Evolutionary conservation across 2,113 vertebrate genomes (phyloP), one percentile per base, ranked within the genome.

Genomic region (Chamaetylas fuelleborni): DNA sequence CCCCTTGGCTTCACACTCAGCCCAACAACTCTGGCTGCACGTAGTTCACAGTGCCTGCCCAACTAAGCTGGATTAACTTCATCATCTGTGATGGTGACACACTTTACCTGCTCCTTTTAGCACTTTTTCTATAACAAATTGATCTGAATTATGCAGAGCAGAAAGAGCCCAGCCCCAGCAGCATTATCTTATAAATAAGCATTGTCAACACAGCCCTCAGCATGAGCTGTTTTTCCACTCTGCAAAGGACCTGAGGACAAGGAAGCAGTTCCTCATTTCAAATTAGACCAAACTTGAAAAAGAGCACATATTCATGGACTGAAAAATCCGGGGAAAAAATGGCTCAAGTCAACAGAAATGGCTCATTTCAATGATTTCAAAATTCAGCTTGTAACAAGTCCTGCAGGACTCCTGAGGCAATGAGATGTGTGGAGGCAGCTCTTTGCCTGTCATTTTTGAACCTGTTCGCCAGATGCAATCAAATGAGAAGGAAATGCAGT

Each of bases 161-260:
- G 83, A 70, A 92, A 74, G 89, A 81, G 66, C 7, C 54, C 60
- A 96, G 77, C 69, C 81, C 65, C 51, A 36, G 90, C 4, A 74
- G 72, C 60, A 56, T 88, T 94, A 81, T 70, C 86, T 96, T 70
- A 88, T 83, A 94, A 96, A 84, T n/a, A 94, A 2, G 1, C 60
- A 84, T 93, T 92, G 94, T 70, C 83, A 91, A 70, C 86, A 74
- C 60, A 86, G 76, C 80, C 65, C 91, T 93, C 94, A 91, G 94
- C 76, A 13, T 42, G 86, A 95, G 72, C 94, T 95, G 8, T 67
- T 94, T 90, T 92, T 47, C 67, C 43, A 15, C 81, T 88, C 86
- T 93, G 95, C 86, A 81, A 57, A 86, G 62, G 62, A 83, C 53
- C 88, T 86, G 88, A 86, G 69, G 86, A 81, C 51, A 62, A 33